These are phyloP conservation scores for Diplodus puntazzo DNA, from an alignment of 2,797 vertebrate genomes.

Conservation along the genomic window DNA sequence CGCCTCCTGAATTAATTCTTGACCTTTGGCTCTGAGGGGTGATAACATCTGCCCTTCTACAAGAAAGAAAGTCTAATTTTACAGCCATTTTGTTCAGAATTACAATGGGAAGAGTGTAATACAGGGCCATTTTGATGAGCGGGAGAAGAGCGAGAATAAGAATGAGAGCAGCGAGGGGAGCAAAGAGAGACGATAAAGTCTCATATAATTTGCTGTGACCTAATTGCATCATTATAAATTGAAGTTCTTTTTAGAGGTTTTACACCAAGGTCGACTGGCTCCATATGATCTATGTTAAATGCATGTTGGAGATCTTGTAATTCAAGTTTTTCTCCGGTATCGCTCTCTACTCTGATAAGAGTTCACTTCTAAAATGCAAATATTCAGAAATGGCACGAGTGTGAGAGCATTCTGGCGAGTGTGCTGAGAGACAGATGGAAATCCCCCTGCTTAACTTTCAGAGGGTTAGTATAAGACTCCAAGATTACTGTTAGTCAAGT, in stretches of 20 bases:
- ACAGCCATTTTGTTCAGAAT: constrained; percentile 78
- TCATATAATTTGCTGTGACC: constrained; percentile 78
- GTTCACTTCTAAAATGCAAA: constrained; percentile 29
- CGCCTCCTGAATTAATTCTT: constrained; percentile 81
- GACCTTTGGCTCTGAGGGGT: constrained; percentile 76
- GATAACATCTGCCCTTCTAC: constrained; percentile 76
- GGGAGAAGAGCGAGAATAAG: constrained; percentile 59
- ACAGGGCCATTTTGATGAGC: constrained; percentile 72
- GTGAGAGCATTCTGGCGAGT: constrained; percentile 38
- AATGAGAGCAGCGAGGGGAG: constrained; percentile 58
- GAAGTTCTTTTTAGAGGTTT: constrained; percentile 43
- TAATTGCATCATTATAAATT: constrained; percentile 72
- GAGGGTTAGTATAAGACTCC: constrained; percentile 51
- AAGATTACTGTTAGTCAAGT: constrained; percentile 57
- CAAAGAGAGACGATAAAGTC: constrained; percentile 74
- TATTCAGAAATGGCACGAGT: constrained; percentile 27
- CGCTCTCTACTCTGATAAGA: background rate
- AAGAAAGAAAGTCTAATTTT: constrained; percentile 77
- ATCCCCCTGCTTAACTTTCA: constrained; percentile 55
- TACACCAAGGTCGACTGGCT: constrained; percentile 24
- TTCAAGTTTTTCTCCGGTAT: constrained; percentile 13
- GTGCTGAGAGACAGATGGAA: constrained; percentile 49
- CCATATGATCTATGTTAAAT: constrained; percentile 26
- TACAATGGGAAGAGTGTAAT: constrained; percentile 71
- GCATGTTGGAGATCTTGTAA: constrained; percentile 7